Evolutionary conservation across 2,113 vertebrate species (phyloP).

Genomic region (Tachuris rubrigastra): DNA sequence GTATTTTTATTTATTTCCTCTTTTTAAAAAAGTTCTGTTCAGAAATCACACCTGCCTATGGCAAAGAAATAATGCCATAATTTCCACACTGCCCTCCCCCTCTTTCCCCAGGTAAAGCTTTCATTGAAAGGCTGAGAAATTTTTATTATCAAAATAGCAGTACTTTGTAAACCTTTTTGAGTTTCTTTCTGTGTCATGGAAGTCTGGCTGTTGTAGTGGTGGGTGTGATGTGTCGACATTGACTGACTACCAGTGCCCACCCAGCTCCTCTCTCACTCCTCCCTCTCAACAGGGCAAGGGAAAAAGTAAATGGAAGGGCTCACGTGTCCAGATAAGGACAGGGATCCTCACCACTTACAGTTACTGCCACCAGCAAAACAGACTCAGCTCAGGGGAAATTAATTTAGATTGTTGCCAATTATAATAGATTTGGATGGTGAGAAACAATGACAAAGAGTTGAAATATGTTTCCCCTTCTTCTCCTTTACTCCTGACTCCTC

Average conservation of each 20-base stretch:
- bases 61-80: not conserved
- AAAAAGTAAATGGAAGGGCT: not conserved
- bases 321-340: too few species aligned
- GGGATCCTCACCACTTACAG: not conserved
- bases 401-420: not conserved
- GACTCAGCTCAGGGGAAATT: not conserved
- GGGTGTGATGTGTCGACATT: not conserved
- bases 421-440: not conserved
- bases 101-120: not conserved
- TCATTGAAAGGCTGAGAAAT: not conserved
- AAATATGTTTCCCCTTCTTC: not conserved
- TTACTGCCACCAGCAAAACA: not conserved
- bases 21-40: not conserved
- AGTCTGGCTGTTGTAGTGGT: not conserved
- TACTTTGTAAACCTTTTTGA: not conserved
- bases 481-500: not conserved
- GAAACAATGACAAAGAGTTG: not conserved
- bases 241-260: not conserved
- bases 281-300: not conserved
- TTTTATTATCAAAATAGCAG: not conserved
- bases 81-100: not conserved
- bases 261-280: not conserved
- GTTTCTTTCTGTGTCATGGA: not conserved
- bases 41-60: not conserved
- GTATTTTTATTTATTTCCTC: not conserved